Evolutionary conservation across 1,140 invertebrate species (phyloP).

Genomic region (Drosophila virilis): DNA sequence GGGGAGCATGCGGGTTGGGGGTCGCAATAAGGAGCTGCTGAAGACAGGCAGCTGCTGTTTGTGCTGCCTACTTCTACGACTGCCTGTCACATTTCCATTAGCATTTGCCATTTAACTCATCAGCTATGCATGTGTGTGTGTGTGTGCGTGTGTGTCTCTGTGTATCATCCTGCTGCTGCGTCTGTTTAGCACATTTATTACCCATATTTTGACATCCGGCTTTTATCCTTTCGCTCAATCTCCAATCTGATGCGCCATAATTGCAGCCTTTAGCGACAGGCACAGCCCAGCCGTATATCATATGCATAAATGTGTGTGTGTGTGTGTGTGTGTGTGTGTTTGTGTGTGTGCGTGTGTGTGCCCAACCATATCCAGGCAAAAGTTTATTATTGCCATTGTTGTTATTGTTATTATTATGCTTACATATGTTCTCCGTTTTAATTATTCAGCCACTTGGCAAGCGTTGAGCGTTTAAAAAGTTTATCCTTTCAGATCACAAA

Average conservation of each 20-base stretch:
- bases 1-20: too few relatives aligned
- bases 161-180: conserved; percentile 66
- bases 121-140: conserved; percentile 38
- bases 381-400: conserved; percentile 45
- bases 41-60: conserved; percentile 35
- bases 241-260: conserved; percentile 49
- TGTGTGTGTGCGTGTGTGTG: too few relatives aligned
- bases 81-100: conserved; percentile 77
- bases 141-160: conserved; percentile 6
- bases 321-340: too few relatives aligned
- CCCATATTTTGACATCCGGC: conserved; percentile 78
- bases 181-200: conserved; percentile 71
- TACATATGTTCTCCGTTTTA: conserved; percentile 36
- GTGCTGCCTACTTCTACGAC: conserved; percentile 17
- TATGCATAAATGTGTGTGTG: background rate
- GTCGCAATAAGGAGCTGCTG: conserved; percentile 44
- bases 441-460: conserved; percentile 35
- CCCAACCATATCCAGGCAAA: background rate
- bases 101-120: conserved; percentile 77
- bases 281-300: background rate
- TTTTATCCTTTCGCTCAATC: conserved; percentile 72
- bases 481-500: background rate
- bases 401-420: conserved; percentile 10
- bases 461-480: conserved; percentile 33
- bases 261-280: conserved; percentile 58